These are phyloP conservation scores for Habrosyne pyritoides DNA, from an alignment of 2,888 invertebrate genomes.

Conservation along the genomic window DNA sequence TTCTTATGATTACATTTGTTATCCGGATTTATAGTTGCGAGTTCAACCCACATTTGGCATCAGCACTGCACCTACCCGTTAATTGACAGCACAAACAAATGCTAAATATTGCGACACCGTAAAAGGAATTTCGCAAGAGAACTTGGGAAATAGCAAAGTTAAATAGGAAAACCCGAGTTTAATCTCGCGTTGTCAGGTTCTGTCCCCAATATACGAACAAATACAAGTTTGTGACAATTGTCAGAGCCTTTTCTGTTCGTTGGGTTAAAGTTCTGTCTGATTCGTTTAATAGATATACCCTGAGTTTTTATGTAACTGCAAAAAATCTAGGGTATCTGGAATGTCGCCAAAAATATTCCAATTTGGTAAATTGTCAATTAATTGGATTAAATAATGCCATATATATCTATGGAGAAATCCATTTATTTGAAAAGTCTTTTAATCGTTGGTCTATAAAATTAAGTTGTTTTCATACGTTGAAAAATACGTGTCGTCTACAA, in stretches of 20 bases:
- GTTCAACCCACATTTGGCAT: constrained; percentile 9
- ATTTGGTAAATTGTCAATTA: too few relatives aligned
- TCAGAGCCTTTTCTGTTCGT: not conserved
- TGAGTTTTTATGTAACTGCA: not conserved
- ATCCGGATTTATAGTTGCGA: not conserved
- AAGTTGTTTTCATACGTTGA: too few relatives aligned
- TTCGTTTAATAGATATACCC: not conserved
- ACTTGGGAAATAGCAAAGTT: constrained; percentile 42
- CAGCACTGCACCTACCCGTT: constrained; percentile 6
- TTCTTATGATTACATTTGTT: not conserved
- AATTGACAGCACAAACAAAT: constrained; percentile 10
- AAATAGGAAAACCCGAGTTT: constrained; percentile 45
- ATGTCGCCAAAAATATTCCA: too few relatives aligned
- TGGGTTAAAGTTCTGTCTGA: not conserved
- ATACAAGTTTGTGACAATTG: constrained; percentile 4
- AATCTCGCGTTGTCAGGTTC: constrained; percentile 26
- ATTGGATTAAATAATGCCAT: too few relatives aligned
- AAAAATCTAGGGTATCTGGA: too few relatives aligned
- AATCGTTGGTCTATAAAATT: not conserved
- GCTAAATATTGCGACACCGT: constrained; percentile 17
- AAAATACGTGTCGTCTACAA: constrained; percentile 22
- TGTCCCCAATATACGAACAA: constrained; percentile 9
- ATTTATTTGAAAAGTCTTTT: too few relatives aligned
- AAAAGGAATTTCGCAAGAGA: constrained; percentile 24
- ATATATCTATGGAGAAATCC: too few relatives aligned